These are phyloP conservation scores for Scaptomyza pallida DNA, from an alignment of 1,140 invertebrate species.

Conservation along the genomic window DNA sequence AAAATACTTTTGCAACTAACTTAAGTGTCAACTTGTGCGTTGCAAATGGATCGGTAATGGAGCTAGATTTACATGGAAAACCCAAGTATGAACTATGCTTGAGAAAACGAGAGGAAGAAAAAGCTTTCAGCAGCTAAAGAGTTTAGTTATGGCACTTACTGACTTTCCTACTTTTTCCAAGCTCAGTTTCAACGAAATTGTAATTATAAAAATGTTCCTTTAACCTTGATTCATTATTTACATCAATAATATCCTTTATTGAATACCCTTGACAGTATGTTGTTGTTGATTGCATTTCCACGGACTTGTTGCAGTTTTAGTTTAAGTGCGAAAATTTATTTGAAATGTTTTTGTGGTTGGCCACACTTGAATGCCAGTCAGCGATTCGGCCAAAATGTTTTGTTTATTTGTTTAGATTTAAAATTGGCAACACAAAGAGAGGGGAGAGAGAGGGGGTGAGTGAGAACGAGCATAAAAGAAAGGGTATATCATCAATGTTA, in stretches of 20 bases:
- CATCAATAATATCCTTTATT: too few species aligned
- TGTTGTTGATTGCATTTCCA: background rate
- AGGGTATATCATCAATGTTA: slow-evolving; percentile 23
- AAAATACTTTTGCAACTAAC: background rate
- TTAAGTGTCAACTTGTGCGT: background rate
- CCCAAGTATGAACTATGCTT: background rate
- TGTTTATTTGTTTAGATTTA: slow-evolving; percentile 53
- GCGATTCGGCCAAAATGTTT: slow-evolving; percentile 14
- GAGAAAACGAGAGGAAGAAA: background rate
- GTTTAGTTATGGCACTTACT: background rate
- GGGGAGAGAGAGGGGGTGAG: too few species aligned
- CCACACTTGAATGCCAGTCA: slow-evolving; percentile 22
- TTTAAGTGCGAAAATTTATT: background rate
- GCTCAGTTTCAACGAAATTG: too few species aligned
- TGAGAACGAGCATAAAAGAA: too few species aligned
- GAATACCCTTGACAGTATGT: background rate
- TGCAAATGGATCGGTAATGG: slow-evolving; percentile 6
- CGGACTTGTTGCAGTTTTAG: background rate
- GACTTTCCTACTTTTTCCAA: too few species aligned
- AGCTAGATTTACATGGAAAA: background rate
- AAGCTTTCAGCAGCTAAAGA: background rate
- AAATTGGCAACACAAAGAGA: slow-evolving; percentile 33
- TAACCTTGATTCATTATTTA: too few species aligned
- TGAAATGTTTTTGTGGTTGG: slow-evolving; percentile 24
- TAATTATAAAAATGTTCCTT: too few species aligned